phyloP scores from a whole-genome alignment of 2,113 vertebrate genomes.

The Syrrhaptes paradoxus region DNA sequence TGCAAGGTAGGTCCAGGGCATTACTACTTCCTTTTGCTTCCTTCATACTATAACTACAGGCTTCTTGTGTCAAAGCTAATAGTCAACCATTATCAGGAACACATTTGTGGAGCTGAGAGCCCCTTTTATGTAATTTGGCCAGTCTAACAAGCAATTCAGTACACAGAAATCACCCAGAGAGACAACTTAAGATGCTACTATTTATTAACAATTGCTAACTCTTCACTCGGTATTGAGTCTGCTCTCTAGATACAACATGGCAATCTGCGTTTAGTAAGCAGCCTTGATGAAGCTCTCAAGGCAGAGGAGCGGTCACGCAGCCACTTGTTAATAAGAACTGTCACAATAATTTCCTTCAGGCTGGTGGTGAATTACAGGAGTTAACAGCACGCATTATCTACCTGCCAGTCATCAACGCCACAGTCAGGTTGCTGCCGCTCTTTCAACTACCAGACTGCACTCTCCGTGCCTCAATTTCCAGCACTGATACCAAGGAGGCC shows the following conservation, averaged over 20 bases:
- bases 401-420: not conserved
- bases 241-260: not conserved
- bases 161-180: conserved; percentile 52
- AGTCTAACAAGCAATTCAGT: conserved; percentile 26
- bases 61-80: not conserved
- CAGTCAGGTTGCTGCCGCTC: not conserved
- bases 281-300: not conserved
- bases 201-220: conserved; percentile 45
- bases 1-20: not conserved
- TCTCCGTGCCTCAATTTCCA: not conserved
- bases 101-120: not conserved
- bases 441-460: not conserved
- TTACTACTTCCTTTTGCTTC: not conserved
- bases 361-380: not conserved
- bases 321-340: not conserved
- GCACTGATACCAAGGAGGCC: not conserved
- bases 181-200: not conserved
- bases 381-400: not conserved
- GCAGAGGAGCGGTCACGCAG: not conserved
- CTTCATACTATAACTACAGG: not conserved
- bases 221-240: not conserved
- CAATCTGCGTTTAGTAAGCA: conserved; percentile 1
- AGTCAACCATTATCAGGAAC: not conserved
- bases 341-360: not conserved
- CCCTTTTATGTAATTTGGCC: conserved; percentile 19